These are phyloP conservation scores for Neria commutata DNA, from an alignment of 2,888 invertebrate genomes.

Conservation along the genomic window DNA sequence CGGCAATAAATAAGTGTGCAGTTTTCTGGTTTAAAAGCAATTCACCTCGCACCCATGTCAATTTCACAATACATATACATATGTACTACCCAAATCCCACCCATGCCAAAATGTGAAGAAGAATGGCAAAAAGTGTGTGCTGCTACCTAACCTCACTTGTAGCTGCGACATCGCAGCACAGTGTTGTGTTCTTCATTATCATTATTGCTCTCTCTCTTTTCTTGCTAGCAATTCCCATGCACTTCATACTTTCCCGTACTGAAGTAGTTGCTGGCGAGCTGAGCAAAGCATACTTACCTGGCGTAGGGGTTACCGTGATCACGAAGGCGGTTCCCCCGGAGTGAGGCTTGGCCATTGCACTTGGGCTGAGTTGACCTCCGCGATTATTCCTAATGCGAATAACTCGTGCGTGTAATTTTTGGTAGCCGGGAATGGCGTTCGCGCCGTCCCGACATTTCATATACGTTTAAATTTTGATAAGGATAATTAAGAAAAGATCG, in stretches of 20 bases:
- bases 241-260: not conserved
- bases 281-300: conserved; percentile 37
- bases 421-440: conserved; percentile 71
- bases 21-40: no score
- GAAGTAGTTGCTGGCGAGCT: not conserved
- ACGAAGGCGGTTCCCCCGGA: conserved; percentile 35
- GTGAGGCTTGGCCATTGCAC: conserved; percentile 6
- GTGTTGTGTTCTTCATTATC: not conserved
- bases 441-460: conserved; percentile 65
- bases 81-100: no score
- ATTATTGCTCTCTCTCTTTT: not conserved
- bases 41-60: no score
- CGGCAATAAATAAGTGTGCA: no score
- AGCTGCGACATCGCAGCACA: no score
- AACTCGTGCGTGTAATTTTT: conserved; percentile 74
- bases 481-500: not conserved
- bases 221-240: not conserved
- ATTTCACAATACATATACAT: no score
- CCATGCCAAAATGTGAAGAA: no score
- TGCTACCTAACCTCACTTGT: no score
- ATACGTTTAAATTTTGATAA: not conserved
- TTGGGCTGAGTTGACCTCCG: conserved; percentile 70
- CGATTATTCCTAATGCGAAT: conserved; percentile 76
- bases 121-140: no score
- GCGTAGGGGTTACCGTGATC: conserved; percentile 44